These are phyloP conservation scores for Megaptera novaeangliae DNA, from an alignment of 2,113 vertebrate genomes.

Conservation along the genomic window DNA sequence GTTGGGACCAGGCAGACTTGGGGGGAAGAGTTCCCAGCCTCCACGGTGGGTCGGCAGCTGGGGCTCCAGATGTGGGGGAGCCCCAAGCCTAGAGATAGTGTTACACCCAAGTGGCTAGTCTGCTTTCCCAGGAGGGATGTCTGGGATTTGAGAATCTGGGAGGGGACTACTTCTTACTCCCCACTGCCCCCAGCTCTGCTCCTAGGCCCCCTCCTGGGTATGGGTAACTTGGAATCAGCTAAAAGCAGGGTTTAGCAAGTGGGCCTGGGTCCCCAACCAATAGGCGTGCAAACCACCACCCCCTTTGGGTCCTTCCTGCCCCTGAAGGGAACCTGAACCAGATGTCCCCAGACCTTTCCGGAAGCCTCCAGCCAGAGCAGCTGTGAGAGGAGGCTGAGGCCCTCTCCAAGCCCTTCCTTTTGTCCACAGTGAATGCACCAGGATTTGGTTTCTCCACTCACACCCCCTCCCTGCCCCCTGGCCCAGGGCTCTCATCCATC, in stretches of 20 bases:
- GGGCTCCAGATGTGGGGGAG: constrained; percentile 69
- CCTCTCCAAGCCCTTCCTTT: constrained; percentile 1
- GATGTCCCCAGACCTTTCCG: not conserved
- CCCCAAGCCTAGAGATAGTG: not conserved
- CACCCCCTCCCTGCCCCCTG: not conserved
- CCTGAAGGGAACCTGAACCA: not conserved
- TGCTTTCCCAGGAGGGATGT: not conserved
- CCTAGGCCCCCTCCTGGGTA: not conserved
- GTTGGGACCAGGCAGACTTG: not conserved
- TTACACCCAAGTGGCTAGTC: constrained; percentile 44
- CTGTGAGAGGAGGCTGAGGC: not conserved
- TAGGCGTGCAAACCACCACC: not conserved
- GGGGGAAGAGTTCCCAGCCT: constrained; percentile 44
- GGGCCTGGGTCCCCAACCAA: not conserved
- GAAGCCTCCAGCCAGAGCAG: constrained; percentile 36
- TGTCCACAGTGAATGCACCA: constrained; percentile 58
- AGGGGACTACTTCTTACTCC: not conserved
- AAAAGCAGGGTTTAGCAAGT: not conserved
- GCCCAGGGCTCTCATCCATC: constrained; percentile 36
- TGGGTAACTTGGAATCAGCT: not conserved
- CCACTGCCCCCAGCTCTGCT: not conserved
- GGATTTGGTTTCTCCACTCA: constrained; percentile 57
- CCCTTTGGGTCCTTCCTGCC: not conserved
- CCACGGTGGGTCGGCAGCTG: constrained; percentile 52
- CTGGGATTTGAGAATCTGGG: not conserved